These are phyloP conservation scores for Aleiodes testaceus DNA, from an alignment of 2,888 invertebrate species.

Conservation along the genomic window DNA sequence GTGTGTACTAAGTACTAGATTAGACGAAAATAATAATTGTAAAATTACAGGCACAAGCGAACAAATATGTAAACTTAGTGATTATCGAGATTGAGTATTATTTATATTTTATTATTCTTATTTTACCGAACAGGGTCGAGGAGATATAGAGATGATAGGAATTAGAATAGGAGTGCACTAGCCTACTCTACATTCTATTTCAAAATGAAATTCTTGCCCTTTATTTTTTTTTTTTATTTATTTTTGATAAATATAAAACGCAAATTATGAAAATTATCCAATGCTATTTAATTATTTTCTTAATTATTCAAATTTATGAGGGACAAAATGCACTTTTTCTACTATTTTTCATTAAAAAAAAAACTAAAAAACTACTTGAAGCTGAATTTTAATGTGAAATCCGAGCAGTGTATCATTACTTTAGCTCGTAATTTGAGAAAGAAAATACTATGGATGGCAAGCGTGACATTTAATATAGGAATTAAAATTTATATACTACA, in stretches of 20 bases:
- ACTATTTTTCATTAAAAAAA: background rate
- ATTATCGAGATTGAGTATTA: background rate
- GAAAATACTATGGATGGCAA: conserved; percentile 45
- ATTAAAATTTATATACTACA: conserved; percentile 19
- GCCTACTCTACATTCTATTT: conserved; percentile 60
- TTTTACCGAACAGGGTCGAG: conserved; percentile 11
- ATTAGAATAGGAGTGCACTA: conserved; percentile 63
- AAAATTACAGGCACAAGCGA: conserved; percentile 58
- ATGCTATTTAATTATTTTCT: too few species aligned
- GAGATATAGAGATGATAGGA: conserved; percentile 52
- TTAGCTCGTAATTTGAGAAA: conserved; percentile 32
- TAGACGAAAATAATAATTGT: conserved; percentile 35
- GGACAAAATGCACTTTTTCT: conserved; percentile 33
- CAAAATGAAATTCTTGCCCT: conserved; percentile 29
- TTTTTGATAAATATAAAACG: too few species aligned
- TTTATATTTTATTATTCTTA: conserved; percentile 4
- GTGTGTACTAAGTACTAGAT: conserved; percentile 8
- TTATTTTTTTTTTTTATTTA: background rate
- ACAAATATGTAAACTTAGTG: conserved; percentile 46
- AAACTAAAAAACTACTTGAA: too few species aligned
- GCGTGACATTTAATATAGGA: conserved; percentile 30
- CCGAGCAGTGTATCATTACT: conserved; percentile 4
- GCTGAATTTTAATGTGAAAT: conserved; percentile 1
- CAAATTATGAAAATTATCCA: too few species aligned
- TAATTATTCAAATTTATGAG: background rate